Evolutionary conservation across 2,113 vertebrate genomes (phyloP).

Genomic region (Mionectes macconnelli): DNA sequence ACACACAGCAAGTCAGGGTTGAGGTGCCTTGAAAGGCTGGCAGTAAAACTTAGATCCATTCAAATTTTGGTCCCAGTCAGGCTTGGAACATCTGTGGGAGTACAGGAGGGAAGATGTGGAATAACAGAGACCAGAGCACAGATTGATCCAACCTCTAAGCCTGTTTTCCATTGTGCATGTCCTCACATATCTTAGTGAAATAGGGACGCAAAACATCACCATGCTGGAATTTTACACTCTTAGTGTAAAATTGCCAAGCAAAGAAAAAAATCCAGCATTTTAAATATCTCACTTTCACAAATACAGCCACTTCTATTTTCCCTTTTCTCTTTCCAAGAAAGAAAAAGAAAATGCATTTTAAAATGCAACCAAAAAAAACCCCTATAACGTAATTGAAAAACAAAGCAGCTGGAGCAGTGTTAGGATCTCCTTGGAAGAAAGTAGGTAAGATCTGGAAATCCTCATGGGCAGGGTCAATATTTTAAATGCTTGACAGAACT

Average conservation of each 20-base stretch:
- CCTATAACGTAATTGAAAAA: background rate
- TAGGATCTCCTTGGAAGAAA: background rate
- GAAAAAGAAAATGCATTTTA: background rate
- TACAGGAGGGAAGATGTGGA: background rate
- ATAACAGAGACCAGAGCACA: rapidly evolving
- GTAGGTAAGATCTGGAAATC: background rate
- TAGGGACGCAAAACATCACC: background rate
- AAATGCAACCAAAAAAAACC: background rate
- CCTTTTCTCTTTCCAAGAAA: background rate
- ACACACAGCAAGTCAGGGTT: background rate
- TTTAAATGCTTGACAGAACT: background rate
- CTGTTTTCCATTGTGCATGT: background rate
- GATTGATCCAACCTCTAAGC: background rate
- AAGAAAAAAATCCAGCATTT: background rate
- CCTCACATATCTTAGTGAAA: background rate
- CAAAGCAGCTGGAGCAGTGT: background rate
- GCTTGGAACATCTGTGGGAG: background rate
- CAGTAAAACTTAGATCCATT: background rate
- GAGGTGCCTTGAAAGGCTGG: background rate
- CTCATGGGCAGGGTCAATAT: background rate
- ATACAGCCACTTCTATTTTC: background rate
- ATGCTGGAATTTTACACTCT: background rate
- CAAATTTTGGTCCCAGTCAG: background rate
- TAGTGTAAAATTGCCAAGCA: background rate
- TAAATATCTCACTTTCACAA: background rate